Evolutionary conservation across 2,797 vertebrate species (phyloP).

Genomic region (Propithecus deckenii): DNA sequence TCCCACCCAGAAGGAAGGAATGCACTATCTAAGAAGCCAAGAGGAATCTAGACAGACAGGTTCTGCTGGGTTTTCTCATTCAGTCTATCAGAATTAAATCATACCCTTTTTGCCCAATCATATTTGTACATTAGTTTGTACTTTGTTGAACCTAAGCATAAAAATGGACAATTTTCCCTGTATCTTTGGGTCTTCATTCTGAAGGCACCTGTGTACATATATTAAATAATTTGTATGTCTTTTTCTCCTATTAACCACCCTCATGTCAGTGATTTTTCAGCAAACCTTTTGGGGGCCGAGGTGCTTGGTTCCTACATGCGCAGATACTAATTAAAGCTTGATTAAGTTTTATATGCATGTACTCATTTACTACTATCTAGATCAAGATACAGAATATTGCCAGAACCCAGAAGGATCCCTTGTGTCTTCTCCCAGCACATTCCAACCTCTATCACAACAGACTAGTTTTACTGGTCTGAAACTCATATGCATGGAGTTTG

Average conservation of each 20-base stretch:
- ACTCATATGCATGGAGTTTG: neutral
- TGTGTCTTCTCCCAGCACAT: neutral
- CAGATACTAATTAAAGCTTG: neutral
- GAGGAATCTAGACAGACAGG: neutral
- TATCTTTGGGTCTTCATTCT: neutral
- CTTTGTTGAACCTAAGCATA: neutral
- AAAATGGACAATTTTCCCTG: neutral
- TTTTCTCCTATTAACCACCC: neutral
- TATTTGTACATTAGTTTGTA: neutral
- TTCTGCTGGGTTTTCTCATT: neutral
- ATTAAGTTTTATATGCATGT: neutral
- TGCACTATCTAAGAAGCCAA: neutral
- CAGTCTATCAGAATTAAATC: neutral
- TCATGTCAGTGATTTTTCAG: neutral
- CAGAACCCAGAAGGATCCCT: neutral
- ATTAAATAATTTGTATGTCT: neutral
- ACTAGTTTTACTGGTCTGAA: neutral
- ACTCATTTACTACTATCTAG: neutral
- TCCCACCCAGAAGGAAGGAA: neutral
- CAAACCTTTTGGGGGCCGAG: neutral
- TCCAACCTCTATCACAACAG: neutral
- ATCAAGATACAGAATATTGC: neutral
- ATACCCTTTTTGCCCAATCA: neutral
- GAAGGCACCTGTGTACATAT: neutral
- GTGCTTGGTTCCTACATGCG: neutral